Evolutionary conservation across 2,113 vertebrate species (phyloP).

Genomic region (Thamnophis sirtalis): DNA sequence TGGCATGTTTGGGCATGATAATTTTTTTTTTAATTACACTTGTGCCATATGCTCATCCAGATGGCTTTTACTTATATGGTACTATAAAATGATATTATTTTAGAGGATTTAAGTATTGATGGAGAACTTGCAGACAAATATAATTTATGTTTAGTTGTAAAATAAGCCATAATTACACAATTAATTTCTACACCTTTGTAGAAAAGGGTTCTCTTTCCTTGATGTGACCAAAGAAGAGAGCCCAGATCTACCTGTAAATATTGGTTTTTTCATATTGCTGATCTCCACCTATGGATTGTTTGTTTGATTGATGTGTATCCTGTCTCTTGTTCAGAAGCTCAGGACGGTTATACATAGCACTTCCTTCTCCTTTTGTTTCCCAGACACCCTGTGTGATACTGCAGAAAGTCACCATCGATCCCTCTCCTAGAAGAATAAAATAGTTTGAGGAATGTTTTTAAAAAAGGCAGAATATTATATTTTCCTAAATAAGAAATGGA

Average conservation of each 20-base stretch:
- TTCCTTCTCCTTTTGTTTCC: not conserved
- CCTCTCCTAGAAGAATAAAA: too few species aligned
- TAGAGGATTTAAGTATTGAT: conserved; percentile 53
- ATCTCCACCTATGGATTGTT: not conserved
- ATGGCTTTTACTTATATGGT: conserved; percentile 59
- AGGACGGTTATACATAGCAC: not conserved
- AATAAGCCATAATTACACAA: conserved; percentile 20
- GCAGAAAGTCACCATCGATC: too few species aligned
- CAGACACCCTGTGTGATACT: not conserved
- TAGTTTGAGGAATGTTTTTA: too few species aligned
- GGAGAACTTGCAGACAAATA: conserved; percentile 53
- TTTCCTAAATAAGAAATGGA: too few species aligned
- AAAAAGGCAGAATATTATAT: too few species aligned
- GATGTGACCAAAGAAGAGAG: not conserved
- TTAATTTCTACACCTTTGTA: conserved; percentile 5
- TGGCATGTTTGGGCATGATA: conserved; percentile 33
- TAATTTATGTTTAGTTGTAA: conserved; percentile 40
- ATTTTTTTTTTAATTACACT: conserved; percentile 63
- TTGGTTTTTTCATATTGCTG: not conserved
- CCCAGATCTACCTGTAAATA: not conserved
- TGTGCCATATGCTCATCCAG: conserved; percentile 66
- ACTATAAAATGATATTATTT: conserved; percentile 68
- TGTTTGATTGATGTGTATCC: not conserved
- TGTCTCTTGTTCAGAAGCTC: not conserved
- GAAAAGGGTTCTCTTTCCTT: not conserved